Percentiles rank a stretch among this genome's conserved stretches.
These are phyloP conservation scores for Heterodera filipjevi DNA, from an alignment of 2,888 invertebrate species.

Conservation along the genomic window DNA sequence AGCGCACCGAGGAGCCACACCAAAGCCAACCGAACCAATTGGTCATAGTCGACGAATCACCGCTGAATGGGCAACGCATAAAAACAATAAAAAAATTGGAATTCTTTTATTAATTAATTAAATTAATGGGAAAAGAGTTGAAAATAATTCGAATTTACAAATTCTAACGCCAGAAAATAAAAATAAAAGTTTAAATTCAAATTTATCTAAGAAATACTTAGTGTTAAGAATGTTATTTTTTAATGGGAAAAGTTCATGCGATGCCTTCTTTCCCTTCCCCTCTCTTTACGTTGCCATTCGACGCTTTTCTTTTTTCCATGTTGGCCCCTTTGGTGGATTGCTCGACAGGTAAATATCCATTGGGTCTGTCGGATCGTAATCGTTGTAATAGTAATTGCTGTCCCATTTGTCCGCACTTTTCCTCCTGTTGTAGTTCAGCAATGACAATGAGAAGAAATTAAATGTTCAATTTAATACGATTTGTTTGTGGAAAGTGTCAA, in stretches of 20 bases:
- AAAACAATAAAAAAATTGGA: constrained; percentile 12
- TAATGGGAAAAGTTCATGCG: too few species aligned
- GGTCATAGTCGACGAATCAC: not conserved
- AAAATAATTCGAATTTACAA: too few species aligned
- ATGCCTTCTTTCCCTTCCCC: too few species aligned
- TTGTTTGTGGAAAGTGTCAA: not conserved
- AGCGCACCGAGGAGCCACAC: constrained; percentile 39
- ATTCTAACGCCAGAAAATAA: too few species aligned
- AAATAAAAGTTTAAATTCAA: too few species aligned
- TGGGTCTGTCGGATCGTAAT: constrained; percentile 17
- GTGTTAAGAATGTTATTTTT: too few species aligned
- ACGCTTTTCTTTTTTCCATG: not conserved
- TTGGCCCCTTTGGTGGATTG: not conserved
- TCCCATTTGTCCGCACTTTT: constrained; percentile 25
- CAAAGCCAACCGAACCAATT: constrained; percentile 3
- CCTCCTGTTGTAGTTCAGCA: not conserved
- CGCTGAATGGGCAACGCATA: not conserved
- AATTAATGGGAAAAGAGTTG: too few species aligned
- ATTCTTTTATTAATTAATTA: too few species aligned
- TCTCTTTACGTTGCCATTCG: not conserved
- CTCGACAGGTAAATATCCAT: not conserved
- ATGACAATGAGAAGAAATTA: not conserved
- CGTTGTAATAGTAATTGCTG: constrained; percentile 26
- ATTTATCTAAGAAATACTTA: too few species aligned
- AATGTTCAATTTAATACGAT: not conserved